Evolutionary conservation across 2,888 invertebrate species (phyloP), one percentile per base, ranked within the genome.

Genomic region (Cryptus viduatorius): DNA sequence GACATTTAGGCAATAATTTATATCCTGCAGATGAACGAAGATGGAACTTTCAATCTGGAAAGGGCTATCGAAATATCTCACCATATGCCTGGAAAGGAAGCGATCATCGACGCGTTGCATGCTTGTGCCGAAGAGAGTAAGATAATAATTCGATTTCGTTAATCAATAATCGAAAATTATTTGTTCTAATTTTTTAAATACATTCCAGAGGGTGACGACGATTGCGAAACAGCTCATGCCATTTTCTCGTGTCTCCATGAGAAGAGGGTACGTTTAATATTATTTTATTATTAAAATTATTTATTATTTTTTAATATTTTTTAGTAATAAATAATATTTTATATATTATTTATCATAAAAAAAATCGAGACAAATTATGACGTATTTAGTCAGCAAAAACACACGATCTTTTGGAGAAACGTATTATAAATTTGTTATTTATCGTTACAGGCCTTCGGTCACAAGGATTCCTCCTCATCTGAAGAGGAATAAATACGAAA

Each of bases 181-280:
- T 10, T 46, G 37, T 10, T 3, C 16, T 69, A 31, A 19, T 59
- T 14, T 44, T 61, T 61, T 16, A n/a, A n/a, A 61, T 24, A 14
- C n/a, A 64, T 79, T 65, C 0, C 79, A 87, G 87, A 81, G 81
- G 81, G 80, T 46, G 80, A 50, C 8, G 76, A 86, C 71, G 86
- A 85, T 0, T 87, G 87, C 19, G 87, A 87, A n/a, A 86, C 85
- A 3, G 84, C 82, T 44, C 24, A 77, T 31, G 44, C 44, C 1
- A 56, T 86, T 53, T 53, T 50, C 46, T 68, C 8, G 37, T 87
- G 87, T 29, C 37, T 87, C 8, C 59, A 44, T n/a, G 85, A 82
- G 12, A 77, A 84, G 29, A 61, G 77, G 68, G 87, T 87, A 79
- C 31, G 78, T 64, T 24, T 12, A 1, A 12, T 7, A 46, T 12